Conservation (phyloP, 2,888 invertebrate species). For the Caenorhabditis sp. region DNA sequence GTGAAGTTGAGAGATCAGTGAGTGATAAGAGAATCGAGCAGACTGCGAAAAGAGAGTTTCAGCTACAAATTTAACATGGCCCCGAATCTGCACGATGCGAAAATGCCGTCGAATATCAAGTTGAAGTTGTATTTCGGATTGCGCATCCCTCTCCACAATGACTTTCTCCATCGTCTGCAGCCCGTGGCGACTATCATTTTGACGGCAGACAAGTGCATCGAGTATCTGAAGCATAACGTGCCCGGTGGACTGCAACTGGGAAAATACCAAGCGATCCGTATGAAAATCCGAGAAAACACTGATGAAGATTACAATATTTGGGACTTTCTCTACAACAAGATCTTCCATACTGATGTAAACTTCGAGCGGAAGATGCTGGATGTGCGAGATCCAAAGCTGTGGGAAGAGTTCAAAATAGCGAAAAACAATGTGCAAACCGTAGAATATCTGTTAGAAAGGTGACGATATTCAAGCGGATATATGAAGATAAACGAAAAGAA, state of each 20-base stretch:
- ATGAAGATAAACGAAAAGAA: background rate
- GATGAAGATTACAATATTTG: background rate
- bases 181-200: background rate
- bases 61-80: background rate
- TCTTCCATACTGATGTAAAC: background rate
- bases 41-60: conserved; percentile 14
- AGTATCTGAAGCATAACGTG: background rate
- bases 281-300: background rate
- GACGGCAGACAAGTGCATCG: background rate
- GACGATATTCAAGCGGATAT: background rate
- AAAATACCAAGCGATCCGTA: background rate
- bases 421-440: background rate
- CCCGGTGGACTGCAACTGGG: background rate
- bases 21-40: background rate
- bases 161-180: background rate
- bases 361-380: background rate
- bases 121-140: conserved; percentile 18
- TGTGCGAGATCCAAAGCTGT: background rate
- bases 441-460: background rate
- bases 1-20: background rate
- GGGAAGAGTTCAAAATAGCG: background rate
- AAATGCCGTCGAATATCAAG: conserved; percentile 1
- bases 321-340: background rate
- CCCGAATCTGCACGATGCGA: conserved; percentile 9
- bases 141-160: background rate